Evolutionary conservation across 2,888 invertebrate species (phyloP), one percentile per base, ranked within the genome.

Genomic region (Matsumyia berberina): DNA sequence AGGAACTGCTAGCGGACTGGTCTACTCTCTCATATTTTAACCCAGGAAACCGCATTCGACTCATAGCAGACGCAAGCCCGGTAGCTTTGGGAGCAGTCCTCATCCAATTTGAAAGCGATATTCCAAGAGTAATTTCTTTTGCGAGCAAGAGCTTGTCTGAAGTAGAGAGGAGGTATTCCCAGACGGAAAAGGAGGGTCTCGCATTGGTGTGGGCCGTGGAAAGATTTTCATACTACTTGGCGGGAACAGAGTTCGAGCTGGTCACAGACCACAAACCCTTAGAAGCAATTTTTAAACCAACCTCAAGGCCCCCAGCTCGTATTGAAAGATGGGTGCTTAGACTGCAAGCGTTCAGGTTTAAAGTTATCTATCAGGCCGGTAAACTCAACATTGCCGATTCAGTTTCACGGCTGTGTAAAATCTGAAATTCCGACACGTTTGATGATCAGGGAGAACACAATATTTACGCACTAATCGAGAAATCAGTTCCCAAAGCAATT

Each of bases 21-120:
- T 39, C 66, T 6, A 86, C 87, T 5, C 86, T 90, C 15, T 88
- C 87, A 11, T 88, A 88, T 46, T 90, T 87, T 58, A 86, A 90
- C 57, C 86, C 80, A 35, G 57, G 79, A 17, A 69, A 51, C 6
- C 73, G 53, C 42, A 86, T 78, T 17, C 69, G 86, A 0, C 55
- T 86, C 12, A 73, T 87, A 35, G 87, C 80, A 1, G 86, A 86
- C 60, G 83, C 77, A 31, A 85, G 78, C 9, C 76, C 86, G 2
- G 74, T 86, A 1, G 87, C 86, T 7, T 58, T 87, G 37, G 78
- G 87, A 0, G 86, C 83, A 24, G 85, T 87, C 6, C 60, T 86
- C 7, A 11, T 87, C 0, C 85, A 86, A 37, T 87, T 87, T 39
- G 55, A 85, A n/a, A 35, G 67, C 7, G 51, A 31, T 39, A 66